phyloP scores from a whole-genome alignment of 2,797 vertebrate species.

The Podarcis lilfordi region DNA sequence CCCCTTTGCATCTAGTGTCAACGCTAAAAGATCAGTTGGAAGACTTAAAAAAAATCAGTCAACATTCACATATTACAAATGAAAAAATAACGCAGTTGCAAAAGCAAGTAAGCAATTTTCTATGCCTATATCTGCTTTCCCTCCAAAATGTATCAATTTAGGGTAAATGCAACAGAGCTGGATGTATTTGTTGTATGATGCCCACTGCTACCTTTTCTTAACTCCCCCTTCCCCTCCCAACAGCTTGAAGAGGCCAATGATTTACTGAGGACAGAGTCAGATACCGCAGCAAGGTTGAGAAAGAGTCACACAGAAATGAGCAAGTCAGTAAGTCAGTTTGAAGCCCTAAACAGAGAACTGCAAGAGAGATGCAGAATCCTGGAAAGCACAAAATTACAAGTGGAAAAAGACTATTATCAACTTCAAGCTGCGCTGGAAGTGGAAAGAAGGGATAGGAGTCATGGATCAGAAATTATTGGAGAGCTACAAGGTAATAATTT shows the following conservation, averaged over 20 bases:
- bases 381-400: constrained; percentile 87
- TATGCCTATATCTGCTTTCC: constrained; percentile 13
- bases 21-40: constrained; percentile 98
- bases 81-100: constrained; percentile 95
- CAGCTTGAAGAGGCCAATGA: constrained; percentile 97
- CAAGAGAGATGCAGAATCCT: constrained; percentile 89
- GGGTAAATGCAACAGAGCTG: constrained; percentile 20
- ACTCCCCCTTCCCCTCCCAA: constrained; percentile 41
- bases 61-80: constrained; percentile 93
- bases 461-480: constrained; percentile 95
- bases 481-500: constrained; percentile 91
- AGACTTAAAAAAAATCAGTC: constrained; percentile 93
- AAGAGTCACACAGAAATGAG: constrained; percentile 94
- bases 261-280: constrained; percentile 92
- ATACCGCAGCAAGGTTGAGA: constrained; percentile 92
- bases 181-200: constrained; percentile 13
- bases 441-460: constrained; percentile 91
- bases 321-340: constrained; percentile 91
- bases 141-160: background rate
- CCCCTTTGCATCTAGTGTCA: constrained; percentile 82
- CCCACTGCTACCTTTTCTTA: background rate
- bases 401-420: constrained; percentile 91
- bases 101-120: constrained; percentile 86
- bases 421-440: constrained; percentile 93
- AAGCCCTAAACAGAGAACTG: constrained; percentile 91